phyloP scores from a whole-genome alignment of 2,888 invertebrate genomes.

The Autographa gamma region DNA sequence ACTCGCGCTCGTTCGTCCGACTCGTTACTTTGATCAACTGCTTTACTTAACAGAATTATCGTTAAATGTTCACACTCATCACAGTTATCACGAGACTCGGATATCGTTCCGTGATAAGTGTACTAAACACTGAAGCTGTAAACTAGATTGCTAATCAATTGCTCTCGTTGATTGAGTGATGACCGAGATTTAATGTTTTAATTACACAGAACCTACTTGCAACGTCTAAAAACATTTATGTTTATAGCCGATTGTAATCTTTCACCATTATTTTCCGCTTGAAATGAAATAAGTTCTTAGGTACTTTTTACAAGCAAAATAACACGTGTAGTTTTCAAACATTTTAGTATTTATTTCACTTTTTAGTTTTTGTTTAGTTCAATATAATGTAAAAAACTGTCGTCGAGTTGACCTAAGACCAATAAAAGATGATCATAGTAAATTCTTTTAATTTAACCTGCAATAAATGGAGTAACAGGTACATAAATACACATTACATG shows the following conservation, averaged over 20 bases:
- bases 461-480: background rate
- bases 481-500: background rate
- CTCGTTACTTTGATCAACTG: conserved; percentile 31
- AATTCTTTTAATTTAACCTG: too few relatives aligned
- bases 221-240: background rate
- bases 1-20: conserved; percentile 27
- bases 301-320: background rate
- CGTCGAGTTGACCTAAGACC: too few relatives aligned
- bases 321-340: background rate
- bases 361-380: too few relatives aligned
- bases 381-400: too few relatives aligned
- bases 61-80: conserved; percentile 24
- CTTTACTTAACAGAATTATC: conserved; percentile 31
- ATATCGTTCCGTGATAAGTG: conserved; percentile 15
- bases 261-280: background rate
- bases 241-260: conserved; percentile 1
- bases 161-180: conserved; percentile 27
- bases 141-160: conserved; percentile 21
- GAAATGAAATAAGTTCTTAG: background rate
- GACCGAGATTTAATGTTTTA: conserved; percentile 7
- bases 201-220: conserved; percentile 5
- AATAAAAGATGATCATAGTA: too few relatives aligned
- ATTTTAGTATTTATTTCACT: background rate
- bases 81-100: conserved; percentile 24
- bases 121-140: conserved; percentile 24